These are phyloP conservation scores for Apteryx mantelli DNA, from an alignment of 2,113 vertebrate species.

Conservation along the genomic window DNA sequence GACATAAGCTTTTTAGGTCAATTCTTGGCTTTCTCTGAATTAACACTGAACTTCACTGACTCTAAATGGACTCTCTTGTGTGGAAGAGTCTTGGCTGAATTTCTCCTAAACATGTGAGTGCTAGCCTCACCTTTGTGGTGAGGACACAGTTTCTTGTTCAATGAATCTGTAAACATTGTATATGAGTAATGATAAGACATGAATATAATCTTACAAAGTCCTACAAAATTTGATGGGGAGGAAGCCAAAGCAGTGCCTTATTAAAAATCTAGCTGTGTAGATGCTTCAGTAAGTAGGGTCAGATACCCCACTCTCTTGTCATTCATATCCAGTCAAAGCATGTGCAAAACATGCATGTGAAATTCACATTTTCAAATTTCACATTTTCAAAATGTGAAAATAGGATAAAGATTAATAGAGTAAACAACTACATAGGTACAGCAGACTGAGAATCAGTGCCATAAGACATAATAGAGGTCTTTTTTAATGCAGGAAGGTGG, in stretches of 20 bases:
- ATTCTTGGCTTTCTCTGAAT: background rate
- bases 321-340: background rate
- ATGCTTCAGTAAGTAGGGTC: background rate
- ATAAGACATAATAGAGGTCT: background rate
- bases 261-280: background rate
- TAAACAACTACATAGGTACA: background rate
- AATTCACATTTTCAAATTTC: background rate
- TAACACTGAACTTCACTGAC: background rate
- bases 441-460: background rate
- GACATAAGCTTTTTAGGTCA: background rate
- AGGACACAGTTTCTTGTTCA: background rate
- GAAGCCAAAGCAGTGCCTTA: background rate
- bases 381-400: background rate
- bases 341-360: background rate
- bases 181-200: background rate
- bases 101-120: background rate
- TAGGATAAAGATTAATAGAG: background rate
- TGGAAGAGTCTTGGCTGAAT: background rate
- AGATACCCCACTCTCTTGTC: background rate
- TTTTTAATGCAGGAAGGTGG: background rate
- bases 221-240: background rate
- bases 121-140: background rate
- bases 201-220: background rate
- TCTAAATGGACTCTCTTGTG: background rate
- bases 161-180: background rate